A percentile compares a stretch with the other conserved stretches of the same genome.
Conservation (phyloP, 2,888 invertebrate species). For the Miltochrista miniata region DNA sequence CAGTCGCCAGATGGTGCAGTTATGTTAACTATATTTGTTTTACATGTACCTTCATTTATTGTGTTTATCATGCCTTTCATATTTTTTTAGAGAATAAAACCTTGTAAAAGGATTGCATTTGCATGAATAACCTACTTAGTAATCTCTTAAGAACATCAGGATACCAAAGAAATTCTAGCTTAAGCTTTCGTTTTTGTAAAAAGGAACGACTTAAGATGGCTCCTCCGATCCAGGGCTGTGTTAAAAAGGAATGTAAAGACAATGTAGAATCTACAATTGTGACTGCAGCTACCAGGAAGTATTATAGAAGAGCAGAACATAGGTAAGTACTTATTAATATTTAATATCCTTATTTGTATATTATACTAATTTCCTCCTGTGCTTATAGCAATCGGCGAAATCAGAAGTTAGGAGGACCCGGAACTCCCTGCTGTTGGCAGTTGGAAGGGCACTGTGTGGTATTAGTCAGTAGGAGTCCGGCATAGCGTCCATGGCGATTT, state of each 20-base stretch:
- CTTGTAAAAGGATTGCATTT: slow-evolving; percentile 7
- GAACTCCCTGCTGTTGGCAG: too few relatives aligned
- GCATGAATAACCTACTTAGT: slow-evolving; percentile 20
- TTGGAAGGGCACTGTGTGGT: too few relatives aligned
- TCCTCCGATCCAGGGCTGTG: slow-evolving; percentile 28
- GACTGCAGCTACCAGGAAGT: slow-evolving; percentile 54
- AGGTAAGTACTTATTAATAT: slow-evolving; percentile 51
- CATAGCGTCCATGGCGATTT: too few relatives aligned
- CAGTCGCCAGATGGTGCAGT: too few relatives aligned
- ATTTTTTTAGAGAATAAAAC: not conserved
- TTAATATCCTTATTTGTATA: not conserved
- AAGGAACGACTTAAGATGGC: slow-evolving; percentile 14
- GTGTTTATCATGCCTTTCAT: too few relatives aligned
- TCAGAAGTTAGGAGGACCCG: too few relatives aligned
- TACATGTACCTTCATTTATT: too few relatives aligned
- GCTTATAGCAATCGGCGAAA: too few relatives aligned
- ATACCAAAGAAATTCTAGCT: slow-evolving; percentile 22
- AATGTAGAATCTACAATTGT: slow-evolving; percentile 42
- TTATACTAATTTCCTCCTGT: too few relatives aligned
- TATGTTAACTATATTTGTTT: too few relatives aligned
- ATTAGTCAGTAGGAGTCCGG: too few relatives aligned
- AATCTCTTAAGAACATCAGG: slow-evolving; percentile 10
- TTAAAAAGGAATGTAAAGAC: slow-evolving; percentile 49
- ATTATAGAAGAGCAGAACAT: slow-evolving; percentile 72
- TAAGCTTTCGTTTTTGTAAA: slow-evolving; percentile 23